Percentiles rank a stretch among this genome's conserved stretches.
Conservation (phyloP, 2,113 vertebrate genomes). For the Tragelaphus strepsiceros region DNA sequence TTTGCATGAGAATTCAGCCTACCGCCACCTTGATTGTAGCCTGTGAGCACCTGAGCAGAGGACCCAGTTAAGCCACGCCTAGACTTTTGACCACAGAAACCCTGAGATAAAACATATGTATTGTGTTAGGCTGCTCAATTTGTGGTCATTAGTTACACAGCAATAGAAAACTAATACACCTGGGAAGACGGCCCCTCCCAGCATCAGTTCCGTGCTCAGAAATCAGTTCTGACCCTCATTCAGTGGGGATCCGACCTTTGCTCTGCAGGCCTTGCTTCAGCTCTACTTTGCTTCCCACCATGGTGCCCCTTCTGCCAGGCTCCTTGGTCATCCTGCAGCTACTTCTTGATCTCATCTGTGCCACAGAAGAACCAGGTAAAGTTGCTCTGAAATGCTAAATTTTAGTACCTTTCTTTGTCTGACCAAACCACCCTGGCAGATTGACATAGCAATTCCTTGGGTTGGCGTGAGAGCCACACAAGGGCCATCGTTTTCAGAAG, state of each 20-base stretch:
- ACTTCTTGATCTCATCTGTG: background rate
- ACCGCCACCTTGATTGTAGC: background rate
- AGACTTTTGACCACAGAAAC: background rate
- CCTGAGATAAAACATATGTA: background rate
- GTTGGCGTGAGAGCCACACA: background rate
- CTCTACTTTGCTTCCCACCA: accelerated
- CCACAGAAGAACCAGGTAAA: background rate
- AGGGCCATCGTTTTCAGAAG: background rate
- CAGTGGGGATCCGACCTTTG: background rate
- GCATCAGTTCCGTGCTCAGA: background rate
- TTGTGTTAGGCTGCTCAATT: background rate
- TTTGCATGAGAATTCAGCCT: background rate
- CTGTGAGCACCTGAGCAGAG: background rate
- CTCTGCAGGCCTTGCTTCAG: background rate
- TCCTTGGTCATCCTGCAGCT: background rate
- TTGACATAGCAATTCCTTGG: background rate
- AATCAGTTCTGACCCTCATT: background rate
- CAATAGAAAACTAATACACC: background rate
- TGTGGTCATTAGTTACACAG: background rate
- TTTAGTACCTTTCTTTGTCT: background rate
- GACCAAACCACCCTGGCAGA: background rate
- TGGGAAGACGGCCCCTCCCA: background rate
- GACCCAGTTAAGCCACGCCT: background rate
- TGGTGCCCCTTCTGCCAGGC: background rate
- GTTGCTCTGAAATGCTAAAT: background rate